These are phyloP conservation scores for Crenichthys baileyi DNA, from an alignment of 2,797 vertebrate species.

Conservation along the genomic window DNA sequence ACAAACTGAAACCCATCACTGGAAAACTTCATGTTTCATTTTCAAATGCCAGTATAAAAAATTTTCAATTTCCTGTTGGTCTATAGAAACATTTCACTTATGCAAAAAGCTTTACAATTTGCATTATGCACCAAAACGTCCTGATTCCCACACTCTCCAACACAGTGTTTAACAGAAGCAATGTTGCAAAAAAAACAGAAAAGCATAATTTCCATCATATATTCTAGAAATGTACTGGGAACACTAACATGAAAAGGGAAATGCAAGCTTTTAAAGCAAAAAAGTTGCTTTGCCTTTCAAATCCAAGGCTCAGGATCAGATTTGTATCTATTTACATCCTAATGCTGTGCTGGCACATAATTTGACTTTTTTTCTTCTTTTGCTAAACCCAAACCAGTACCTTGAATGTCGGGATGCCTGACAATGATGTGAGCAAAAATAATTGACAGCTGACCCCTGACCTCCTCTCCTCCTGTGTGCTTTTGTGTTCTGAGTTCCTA, in stretches of 20 bases:
- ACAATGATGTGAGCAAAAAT: constrained; percentile 27
- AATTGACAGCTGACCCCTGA: constrained; percentile 57
- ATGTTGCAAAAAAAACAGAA: neutral
- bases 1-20: neutral
- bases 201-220: neutral
- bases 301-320: constrained; percentile 44
- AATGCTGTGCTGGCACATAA: neutral
- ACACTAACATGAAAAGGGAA: neutral
- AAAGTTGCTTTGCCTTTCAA: constrained; percentile 66
- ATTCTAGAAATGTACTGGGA: neutral
- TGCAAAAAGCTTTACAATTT: constrained; percentile 69
- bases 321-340: constrained; percentile 54
- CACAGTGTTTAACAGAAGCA: neutral
- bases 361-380: constrained; percentile 5
- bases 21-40: constrained; percentile 1
- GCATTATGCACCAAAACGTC: constrained; percentile 27
- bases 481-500: constrained; percentile 59
- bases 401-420: constrained; percentile 18
- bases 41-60: neutral
- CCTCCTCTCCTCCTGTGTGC: constrained; percentile 42
- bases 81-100: constrained; percentile 58
- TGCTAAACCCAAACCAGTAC: constrained; percentile 7
- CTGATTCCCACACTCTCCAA: neutral
- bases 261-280: neutral
- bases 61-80: neutral